Conservation (phyloP, 2,113 vertebrate species). For the Syngnathoides biaculeatus region DNA sequence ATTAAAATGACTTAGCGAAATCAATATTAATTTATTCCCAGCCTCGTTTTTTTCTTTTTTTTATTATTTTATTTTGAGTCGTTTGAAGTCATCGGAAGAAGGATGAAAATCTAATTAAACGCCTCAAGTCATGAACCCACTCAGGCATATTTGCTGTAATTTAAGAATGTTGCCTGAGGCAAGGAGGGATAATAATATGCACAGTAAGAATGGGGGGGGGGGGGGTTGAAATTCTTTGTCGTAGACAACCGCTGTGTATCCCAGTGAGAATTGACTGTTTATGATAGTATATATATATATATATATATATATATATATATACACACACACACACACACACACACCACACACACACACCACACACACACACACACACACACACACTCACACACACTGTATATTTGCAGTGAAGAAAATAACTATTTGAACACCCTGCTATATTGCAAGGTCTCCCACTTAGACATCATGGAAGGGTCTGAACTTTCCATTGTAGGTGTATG, state of each 20-base stretch:
- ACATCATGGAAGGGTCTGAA: too few relatives aligned
- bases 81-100: slow-evolving; percentile 26
- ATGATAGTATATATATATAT: neutral
- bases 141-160: slow-evolving; percentile 34
- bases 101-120: slow-evolving; percentile 36
- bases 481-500: too few relatives aligned
- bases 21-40: slow-evolving; percentile 52
- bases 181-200: slow-evolving; percentile 9
- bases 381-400: too few relatives aligned
- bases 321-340: too few relatives aligned
- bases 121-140: slow-evolving; percentile 32
- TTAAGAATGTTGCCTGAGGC: slow-evolving; percentile 24
- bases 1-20: slow-evolving; percentile 42
- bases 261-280: neutral
- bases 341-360: too few relatives aligned
- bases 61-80: neutral
- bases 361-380: too few relatives aligned
- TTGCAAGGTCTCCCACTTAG: too few relatives aligned
- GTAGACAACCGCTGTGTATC: neutral
- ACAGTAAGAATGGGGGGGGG: slow-evolving; percentile 14
- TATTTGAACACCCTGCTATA: too few relatives aligned
- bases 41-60: slow-evolving; percentile 19
- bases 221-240: neutral
- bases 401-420: too few relatives aligned
- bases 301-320: too few relatives aligned